phyloP scores from a whole-genome alignment of 2,113 vertebrate species.

The Riparia riparia region DNA sequence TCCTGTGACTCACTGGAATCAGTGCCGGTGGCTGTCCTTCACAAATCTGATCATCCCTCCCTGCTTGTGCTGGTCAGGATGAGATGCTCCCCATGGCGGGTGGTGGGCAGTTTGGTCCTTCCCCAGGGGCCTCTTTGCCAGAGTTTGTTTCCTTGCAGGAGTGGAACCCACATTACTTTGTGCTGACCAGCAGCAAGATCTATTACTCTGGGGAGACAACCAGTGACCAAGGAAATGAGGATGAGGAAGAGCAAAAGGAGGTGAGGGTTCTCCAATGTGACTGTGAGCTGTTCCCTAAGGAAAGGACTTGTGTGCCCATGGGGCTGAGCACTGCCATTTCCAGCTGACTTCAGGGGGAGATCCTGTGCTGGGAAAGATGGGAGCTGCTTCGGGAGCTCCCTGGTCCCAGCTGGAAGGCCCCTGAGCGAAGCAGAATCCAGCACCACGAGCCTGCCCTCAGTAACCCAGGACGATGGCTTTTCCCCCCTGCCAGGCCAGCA shows the following conservation, averaged over 20 bases:
- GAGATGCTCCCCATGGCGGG: not conserved
- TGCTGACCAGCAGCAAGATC: slow-evolving; percentile 96
- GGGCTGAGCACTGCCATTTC: not conserved
- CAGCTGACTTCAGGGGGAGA: not conserved
- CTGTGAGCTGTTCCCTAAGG: not conserved
- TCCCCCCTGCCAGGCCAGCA: slow-evolving; percentile 75
- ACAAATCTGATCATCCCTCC: rapidly evolving
- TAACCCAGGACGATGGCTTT: not conserved
- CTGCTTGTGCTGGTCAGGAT: not conserved
- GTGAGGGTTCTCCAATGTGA: slow-evolving; percentile 70
- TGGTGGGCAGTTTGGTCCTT: not conserved
- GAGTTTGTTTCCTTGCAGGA: slow-evolving; percentile 79
- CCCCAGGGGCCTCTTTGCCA: not conserved
- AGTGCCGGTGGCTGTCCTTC: not conserved
- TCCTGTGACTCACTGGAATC: not conserved
- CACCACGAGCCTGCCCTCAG: not conserved
- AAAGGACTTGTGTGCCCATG: not conserved
- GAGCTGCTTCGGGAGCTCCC: not conserved
- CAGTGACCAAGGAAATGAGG: slow-evolving; percentile 91
- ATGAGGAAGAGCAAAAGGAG: slow-evolving; percentile 97
- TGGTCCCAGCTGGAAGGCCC: not conserved
- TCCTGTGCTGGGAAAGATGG: not conserved
- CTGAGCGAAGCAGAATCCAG: not conserved
- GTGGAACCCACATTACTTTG: slow-evolving; percentile 98
- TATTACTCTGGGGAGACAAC: slow-evolving; percentile 97